phyloP scores from a whole-genome alignment of 2,888 invertebrate genomes.

The Rotaria socialis region DNA sequence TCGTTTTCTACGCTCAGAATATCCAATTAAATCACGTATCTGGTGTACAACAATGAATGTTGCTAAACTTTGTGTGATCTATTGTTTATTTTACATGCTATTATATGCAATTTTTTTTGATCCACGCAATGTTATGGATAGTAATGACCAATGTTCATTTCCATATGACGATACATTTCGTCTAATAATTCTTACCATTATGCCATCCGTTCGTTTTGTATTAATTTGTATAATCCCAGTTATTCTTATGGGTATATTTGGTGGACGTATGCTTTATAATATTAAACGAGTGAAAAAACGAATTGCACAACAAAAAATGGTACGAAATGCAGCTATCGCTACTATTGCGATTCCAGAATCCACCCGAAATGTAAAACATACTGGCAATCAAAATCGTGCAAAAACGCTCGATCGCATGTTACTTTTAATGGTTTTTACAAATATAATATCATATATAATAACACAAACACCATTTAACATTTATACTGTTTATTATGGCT shows the following conservation, averaged over 20 bases:
- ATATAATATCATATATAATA: background rate
- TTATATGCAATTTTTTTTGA: background rate
- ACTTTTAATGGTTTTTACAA: background rate
- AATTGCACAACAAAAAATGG: background rate
- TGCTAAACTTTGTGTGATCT: background rate
- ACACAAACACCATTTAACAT: background rate
- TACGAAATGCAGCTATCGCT: background rate
- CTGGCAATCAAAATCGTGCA: background rate
- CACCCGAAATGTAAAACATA: background rate
- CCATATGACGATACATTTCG: background rate
- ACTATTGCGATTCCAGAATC: background rate
- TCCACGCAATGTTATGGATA: background rate
- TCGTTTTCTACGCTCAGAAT: conserved; percentile 5
- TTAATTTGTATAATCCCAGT: background rate
- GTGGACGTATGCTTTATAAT: background rate
- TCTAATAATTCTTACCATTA: background rate
- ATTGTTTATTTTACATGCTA: background rate
- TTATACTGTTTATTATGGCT: background rate
- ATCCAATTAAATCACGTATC: background rate
- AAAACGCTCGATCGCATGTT: background rate
- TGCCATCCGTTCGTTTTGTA: background rate
- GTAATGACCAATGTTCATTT: background rate
- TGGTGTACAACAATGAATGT: background rate
- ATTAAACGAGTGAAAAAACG: background rate
- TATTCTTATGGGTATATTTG: background rate